Evolutionary conservation across 2,888 invertebrate species (phyloP).

Genomic region (Dusona sp.): DNA sequence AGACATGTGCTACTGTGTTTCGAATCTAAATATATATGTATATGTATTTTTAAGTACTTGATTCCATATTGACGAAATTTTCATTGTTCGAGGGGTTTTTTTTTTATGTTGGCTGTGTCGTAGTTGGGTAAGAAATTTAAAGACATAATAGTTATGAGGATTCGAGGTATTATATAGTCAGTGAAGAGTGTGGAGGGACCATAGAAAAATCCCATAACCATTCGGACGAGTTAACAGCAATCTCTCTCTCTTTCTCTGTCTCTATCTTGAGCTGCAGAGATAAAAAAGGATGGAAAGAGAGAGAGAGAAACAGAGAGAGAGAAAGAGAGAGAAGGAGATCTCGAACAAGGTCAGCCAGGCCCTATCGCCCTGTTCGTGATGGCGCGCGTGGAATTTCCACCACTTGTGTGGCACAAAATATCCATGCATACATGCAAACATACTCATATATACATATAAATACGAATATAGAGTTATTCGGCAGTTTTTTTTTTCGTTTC

Average conservation of each 20-base stretch:
- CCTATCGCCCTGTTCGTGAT: conserved; percentile 72
- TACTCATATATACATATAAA: conserved; percentile 3
- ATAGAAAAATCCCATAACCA: conserved; percentile 34
- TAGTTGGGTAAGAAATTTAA: background rate
- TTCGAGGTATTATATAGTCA: conserved; percentile 16
- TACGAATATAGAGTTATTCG: background rate
- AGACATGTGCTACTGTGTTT: conserved; percentile 1
- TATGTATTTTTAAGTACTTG: background rate
- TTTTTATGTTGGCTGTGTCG: background rate
- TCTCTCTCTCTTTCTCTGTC: background rate
- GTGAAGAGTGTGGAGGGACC: conserved; percentile 2
- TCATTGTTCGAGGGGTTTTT: background rate
- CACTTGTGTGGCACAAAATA: conserved; percentile 51
- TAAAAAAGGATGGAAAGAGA: background rate
- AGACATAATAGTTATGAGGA: conserved; percentile 23
- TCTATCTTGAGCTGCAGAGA: background rate
- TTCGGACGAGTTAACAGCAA: conserved; percentile 33
- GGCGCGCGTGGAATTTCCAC: conserved; percentile 77
- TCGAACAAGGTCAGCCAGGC: conserved; percentile 77
- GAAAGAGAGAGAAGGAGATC: conserved; percentile 56
- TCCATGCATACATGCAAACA: conserved; percentile 22
- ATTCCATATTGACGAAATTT: background rate
- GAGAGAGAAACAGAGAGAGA: conserved; percentile 52
- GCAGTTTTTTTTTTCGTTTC: background rate
- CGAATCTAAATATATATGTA: background rate